phyloP scores from a whole-genome alignment of 2,888 invertebrate species.

The Hypsopygia costalis region DNA sequence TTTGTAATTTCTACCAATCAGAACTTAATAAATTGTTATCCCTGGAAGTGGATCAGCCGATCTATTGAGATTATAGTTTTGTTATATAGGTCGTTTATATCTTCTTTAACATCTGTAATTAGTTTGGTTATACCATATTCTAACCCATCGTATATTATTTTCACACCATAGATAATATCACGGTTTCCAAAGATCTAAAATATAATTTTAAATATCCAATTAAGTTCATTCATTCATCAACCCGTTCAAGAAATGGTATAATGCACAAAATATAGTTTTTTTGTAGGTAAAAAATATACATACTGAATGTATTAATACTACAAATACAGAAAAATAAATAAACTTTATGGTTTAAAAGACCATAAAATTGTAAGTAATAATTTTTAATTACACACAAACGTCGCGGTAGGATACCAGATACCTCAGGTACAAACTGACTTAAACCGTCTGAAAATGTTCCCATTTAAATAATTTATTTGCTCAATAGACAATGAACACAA shows the following conservation, averaged over 20 bases:
- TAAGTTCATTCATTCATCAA: no score
- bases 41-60: slow-evolving; percentile 13
- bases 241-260: no score
- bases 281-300: neutral
- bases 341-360: neutral
- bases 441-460: slow-evolving; percentile 14
- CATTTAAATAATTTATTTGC: slow-evolving; percentile 28
- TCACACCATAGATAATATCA: slow-evolving; percentile 19
- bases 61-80: slow-evolving; percentile 21
- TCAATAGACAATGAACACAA: slow-evolving; percentile 26
- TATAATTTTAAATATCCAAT: no score
- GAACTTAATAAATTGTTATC: neutral
- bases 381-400: neutral
- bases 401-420: neutral
- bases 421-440: neutral
- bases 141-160: slow-evolving; percentile 22
- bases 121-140: slow-evolving; percentile 22
- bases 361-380: neutral
- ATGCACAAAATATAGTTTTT: neutral
- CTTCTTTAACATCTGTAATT: slow-evolving; percentile 26
- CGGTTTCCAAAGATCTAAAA: slow-evolving; percentile 26
- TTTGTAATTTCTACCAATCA: no score
- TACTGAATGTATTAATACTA: neutral
- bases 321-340: neutral
- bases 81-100: slow-evolving; percentile 22